phyloP scores from a whole-genome alignment of 2,113 vertebrate genomes.

The Falcunculus frontatus region DNA sequence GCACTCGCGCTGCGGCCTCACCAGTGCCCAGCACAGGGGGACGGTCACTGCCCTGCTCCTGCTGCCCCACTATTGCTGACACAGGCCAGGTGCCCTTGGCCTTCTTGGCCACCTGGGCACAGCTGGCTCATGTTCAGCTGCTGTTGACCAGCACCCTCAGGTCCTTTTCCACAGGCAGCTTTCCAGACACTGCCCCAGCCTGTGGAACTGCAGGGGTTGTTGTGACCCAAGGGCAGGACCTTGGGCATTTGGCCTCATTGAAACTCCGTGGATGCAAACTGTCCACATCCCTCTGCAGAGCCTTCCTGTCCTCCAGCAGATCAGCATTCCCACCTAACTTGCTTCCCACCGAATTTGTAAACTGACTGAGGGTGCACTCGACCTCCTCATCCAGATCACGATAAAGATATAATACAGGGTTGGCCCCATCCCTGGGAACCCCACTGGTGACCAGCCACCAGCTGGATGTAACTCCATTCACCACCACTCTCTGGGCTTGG shows the following conservation, averaged over 20 bases:
- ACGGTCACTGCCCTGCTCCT: neutral
- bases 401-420: neutral
- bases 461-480: neutral
- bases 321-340: neutral
- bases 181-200: neutral
- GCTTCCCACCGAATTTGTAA: neutral
- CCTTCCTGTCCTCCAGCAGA: neutral
- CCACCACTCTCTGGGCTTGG: neutral
- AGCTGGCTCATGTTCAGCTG: neutral
- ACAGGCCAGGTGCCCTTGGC: neutral
- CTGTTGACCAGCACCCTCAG: fast-evolving
- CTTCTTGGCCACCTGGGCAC: neutral
- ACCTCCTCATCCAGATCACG: neutral
- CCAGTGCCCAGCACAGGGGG: neutral
- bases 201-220: neutral
- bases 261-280: neutral
- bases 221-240: no score
- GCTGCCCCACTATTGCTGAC: neutral
- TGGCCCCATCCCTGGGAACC: neutral
- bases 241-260: neutral
- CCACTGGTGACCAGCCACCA: neutral
- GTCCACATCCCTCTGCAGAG: neutral
- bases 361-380: neutral
- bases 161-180: neutral
- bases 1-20: fast-evolving